Evolutionary conservation across 2,113 vertebrate genomes (phyloP), one percentile per base, ranked within the genome.

Genomic region (Dasyornis broadbenti): DNA sequence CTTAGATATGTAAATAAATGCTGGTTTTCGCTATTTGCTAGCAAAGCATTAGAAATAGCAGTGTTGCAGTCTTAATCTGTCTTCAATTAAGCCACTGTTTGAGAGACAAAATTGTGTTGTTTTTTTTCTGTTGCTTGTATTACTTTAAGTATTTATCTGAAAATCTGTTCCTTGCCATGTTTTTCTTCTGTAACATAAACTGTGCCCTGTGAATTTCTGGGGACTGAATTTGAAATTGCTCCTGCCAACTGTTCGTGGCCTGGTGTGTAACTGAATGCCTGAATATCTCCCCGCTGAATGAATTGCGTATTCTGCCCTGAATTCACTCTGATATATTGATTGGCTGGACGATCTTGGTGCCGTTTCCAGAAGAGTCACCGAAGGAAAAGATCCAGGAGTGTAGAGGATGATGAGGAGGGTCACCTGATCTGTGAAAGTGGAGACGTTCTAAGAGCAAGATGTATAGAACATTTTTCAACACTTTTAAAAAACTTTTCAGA

Each of bases 371-470:
- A 99, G 99, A 99, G 98, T 98, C 99, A 98, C 96, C 99, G 98
- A 98, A 99, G 99, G 98, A 99, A 99, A 99, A 99, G 99, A 99
- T 98, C 99, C 98, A 98, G 99, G 98, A 99, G 99, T 99, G 98
- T 99, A 99, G 99, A 99, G 99, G 99, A 99, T 99, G 99, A 99
- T 99, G 99, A 98, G 98, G 99, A 99, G 98, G 99, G 99, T 98
- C 99, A 99, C 98, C 99, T 99, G 99, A 99, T 99, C 99, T 99
- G 99, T 99, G 99, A 99, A 99, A 99, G 98, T 99, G 99, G 99
- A 99, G 99, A 99, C 99, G 98, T 99, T 98, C 99, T 99, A 98
- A 99, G 98, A 99, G 99, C 98, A 98, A 99, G 99, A 99, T 99
- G 99, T 99, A 99, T 99, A 99, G 99, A 99, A 99, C 98, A 99